phyloP scores from a whole-genome alignment of 1,140 invertebrate genomes.

The Zaprionus gabonicus region DNA sequence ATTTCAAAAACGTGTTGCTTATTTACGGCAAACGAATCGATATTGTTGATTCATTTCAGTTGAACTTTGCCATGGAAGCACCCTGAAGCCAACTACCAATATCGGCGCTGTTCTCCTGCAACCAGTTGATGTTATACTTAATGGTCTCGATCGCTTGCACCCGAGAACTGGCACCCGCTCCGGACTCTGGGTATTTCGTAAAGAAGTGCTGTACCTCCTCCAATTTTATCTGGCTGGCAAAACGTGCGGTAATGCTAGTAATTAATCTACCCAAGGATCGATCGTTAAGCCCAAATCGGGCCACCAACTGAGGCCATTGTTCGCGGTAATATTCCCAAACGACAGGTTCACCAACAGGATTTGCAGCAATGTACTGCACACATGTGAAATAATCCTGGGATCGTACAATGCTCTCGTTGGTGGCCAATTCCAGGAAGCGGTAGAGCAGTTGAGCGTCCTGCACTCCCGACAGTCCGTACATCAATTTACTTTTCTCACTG shows the following conservation, averaged over 20 bases:
- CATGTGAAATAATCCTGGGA: conserved; percentile 94
- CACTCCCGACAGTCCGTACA: conserved; percentile 89
- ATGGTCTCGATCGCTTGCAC: conserved; percentile 91
- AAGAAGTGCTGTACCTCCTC: conserved; percentile 93
- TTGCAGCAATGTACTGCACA: conserved; percentile 88
- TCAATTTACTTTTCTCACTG: conserved; percentile 90
- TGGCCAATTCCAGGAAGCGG: conserved; percentile 88
- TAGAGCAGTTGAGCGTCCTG: conserved; percentile 86
- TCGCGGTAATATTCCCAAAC: conserved; percentile 93
- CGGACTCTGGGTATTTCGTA: conserved; percentile 91
- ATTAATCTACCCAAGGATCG: conserved; percentile 91
- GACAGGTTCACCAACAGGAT: conserved; percentile 89
- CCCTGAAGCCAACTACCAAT: conserved; percentile 85
- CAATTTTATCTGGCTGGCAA: conserved; percentile 88
- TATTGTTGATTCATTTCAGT: too few species aligned
- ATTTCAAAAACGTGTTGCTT: too few species aligned
- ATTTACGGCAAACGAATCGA: too few species aligned
- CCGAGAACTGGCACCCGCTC: conserved; percentile 90
- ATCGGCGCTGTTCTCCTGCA: conserved; percentile 85
- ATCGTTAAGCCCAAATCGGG: conserved; percentile 92
- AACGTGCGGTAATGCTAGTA: conserved; percentile 88
- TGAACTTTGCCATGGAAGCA: neutral
- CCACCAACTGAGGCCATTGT: conserved; percentile 89
- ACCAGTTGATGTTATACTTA: conserved; percentile 92
- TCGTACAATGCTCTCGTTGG: conserved; percentile 90